Evolutionary conservation across 2,113 vertebrate genomes (phyloP).

Genomic region (Tyto alba): DNA sequence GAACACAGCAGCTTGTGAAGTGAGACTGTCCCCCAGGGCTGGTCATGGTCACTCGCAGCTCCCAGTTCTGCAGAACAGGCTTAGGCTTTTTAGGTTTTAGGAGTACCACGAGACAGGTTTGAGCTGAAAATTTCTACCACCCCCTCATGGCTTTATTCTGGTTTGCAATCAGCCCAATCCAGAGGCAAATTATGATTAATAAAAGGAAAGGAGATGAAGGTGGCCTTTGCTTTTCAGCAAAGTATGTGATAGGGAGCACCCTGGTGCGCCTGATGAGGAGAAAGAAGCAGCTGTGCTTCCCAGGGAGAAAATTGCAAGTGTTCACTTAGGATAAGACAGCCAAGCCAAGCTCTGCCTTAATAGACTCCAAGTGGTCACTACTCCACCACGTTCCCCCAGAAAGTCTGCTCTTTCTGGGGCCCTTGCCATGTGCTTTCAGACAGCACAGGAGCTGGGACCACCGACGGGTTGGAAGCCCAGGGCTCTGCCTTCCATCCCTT

Average conservation of each 20-base stretch:
- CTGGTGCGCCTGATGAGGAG: background rate
- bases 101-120: background rate
- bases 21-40: background rate
- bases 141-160: slow-evolving; percentile 1
- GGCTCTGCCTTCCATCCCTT: background rate
- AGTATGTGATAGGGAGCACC: slow-evolving; percentile 24
- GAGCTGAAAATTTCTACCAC: slow-evolving; percentile 23
- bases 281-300: background rate
- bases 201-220: slow-evolving; percentile 7
- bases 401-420: too few species aligned
- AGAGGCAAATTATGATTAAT: slow-evolving; percentile 36
- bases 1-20: background rate
- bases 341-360: background rate
- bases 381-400: background rate
- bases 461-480: background rate
- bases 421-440: background rate
- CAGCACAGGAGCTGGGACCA: too few species aligned
- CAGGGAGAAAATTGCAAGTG: background rate
- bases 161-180: slow-evolving; percentile 31
- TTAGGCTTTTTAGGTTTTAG: background rate
- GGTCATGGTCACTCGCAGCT: background rate
- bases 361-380: background rate
- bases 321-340: background rate
- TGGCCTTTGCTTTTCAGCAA: slow-evolving; percentile 57
- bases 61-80: background rate